Evolutionary conservation across 35 echinoderm and acorn worm species (phyloP), one percentile per base, ranked within the genome.

Genomic region (Lytechinus variegatus): DNA sequence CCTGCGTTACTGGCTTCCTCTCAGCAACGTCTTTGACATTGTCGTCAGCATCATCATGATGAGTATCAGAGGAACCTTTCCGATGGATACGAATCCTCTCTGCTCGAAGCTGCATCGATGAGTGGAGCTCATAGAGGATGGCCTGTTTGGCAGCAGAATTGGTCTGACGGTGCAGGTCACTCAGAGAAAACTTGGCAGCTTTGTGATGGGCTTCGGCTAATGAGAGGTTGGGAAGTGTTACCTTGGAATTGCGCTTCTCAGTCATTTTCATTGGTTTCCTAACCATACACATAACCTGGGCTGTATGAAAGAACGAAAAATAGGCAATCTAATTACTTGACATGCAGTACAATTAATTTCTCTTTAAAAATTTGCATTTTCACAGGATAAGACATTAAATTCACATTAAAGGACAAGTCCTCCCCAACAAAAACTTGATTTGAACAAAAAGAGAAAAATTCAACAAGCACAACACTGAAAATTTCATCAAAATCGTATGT

Each of bases 91-190:
- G 92, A 6, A 93, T 93, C 92, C 55, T 93, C 53, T 57, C 54
- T 21, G 92, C 92, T 57, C 54, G 13, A 19, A 93, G 92, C 54
- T 93, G 92, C 92, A 93, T 93, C 13, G 92, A 55, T 54, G 55
- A 21, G 92, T 93, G 92, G 10, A 93, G 92, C n/a, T 93, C 92
- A 27, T 93, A 54, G 52, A 93, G 92, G 28, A 93, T 93, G 52
- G 92, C 92, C 92, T 93, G 92, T 27, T 93, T 93, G 27, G 92
- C 92, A 24, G 54, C 53, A 28, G 92, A 54, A 57, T 93, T 93
- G 92, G 92, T 93, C 92, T 93, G 92, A 10, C n/a, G 92, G 53
- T 93, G 92, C 53, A 93, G 27, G n/a, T 93, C 54, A 93, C 92
- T 93, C 53, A 93, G 54, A 4, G 92, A 54, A 54, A 56, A 93